Conservation (phyloP, 1,140 invertebrate species). For the Catajapyx aquilonaris region DNA sequence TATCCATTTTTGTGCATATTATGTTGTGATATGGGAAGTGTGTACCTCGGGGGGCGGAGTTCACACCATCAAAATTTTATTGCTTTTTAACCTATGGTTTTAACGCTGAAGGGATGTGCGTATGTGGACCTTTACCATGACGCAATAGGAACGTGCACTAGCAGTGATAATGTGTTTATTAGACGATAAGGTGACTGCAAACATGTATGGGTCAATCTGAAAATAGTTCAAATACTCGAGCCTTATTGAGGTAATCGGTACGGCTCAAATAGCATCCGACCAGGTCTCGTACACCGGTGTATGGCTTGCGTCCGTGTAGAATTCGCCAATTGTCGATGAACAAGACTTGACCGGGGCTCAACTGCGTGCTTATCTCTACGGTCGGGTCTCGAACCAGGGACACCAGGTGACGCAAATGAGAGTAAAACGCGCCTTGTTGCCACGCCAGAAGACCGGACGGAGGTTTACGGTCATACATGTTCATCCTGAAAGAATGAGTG, state of each 20-base stretch:
- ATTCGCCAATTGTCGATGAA: conserved; percentile 56
- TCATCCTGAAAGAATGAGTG: no score
- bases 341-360: conserved; percentile 38
- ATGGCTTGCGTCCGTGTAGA: conserved; percentile 41
- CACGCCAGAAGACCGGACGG: conserved; percentile 26
- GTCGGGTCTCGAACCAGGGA: conserved; percentile 25
- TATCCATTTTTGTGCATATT: no score
- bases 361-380: conserved; percentile 32
- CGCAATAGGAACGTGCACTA: no score
- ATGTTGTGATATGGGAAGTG: no score
- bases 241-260: conserved; percentile 35
- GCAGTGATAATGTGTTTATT: no score
- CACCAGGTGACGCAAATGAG: conserved; percentile 30
- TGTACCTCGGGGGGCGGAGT: no score
- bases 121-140: no score
- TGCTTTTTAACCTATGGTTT: no score
- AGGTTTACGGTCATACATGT: conserved; percentile 41
- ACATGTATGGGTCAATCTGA: no score
- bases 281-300: conserved; percentile 33
- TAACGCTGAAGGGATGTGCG: no score
- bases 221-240: conserved; percentile 24
- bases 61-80: no score
- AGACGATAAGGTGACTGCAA: no score
- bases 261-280: conserved; percentile 31
- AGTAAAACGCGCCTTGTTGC: conserved; percentile 35